A percentile compares a stretch with the other conserved stretches of the same genome.
phyloP scores from a whole-genome alignment of 2,113 vertebrate genomes.

The Ceyx cyanopectus region DNA sequence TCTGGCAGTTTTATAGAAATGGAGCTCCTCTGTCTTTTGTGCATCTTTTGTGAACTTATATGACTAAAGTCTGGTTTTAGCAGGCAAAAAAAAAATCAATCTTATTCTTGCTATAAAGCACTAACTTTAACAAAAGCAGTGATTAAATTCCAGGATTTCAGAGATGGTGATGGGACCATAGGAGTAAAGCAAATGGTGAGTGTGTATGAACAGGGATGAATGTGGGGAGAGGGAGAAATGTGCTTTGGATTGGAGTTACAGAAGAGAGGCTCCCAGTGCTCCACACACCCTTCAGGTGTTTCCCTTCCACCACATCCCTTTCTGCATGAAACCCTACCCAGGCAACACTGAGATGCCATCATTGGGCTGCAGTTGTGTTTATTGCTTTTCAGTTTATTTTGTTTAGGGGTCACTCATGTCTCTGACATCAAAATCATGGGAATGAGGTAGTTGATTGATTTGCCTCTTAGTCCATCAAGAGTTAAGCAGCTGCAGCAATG shows the following conservation, averaged over 20 bases:
- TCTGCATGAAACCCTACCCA: neutral
- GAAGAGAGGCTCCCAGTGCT: neutral
- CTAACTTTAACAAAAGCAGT: neutral
- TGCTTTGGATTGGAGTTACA: neutral
- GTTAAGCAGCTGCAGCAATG: neutral
- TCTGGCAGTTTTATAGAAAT: neutral
- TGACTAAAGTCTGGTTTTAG: neutral
- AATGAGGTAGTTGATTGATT: neutral
- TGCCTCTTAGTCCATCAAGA: neutral
- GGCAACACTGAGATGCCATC: neutral
- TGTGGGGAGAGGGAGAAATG: neutral
- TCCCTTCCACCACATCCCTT: neutral
- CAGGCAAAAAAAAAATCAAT: neutral
- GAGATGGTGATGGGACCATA: neutral
- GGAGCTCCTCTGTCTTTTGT: neutral
- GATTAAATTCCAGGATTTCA: neutral
- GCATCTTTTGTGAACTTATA: neutral
- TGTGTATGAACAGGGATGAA: neutral
- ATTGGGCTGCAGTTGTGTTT: neutral
- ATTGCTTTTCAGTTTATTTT: neutral
- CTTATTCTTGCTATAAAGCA: neutral
- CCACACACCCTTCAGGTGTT: neutral
- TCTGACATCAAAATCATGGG: neutral
- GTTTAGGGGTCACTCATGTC: neutral
- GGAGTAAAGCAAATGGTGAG: neutral